Evolutionary conservation across 2,113 vertebrate genomes (phyloP).

Genomic region (Ochotona curzoniae): DNA sequence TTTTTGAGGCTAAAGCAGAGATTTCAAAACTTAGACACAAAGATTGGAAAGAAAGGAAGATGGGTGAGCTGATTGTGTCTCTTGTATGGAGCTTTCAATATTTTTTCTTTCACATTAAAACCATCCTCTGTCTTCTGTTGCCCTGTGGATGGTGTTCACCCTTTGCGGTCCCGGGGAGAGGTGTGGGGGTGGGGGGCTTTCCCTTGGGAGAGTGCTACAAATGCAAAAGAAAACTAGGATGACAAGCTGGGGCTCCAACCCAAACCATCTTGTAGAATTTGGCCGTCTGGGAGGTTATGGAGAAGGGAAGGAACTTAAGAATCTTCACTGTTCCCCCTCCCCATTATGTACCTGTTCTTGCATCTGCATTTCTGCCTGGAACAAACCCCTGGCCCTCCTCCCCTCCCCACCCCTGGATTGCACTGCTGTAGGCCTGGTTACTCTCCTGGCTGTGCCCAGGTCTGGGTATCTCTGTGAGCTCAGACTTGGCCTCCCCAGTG

Average conservation of each 20-base stretch:
- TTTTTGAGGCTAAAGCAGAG: conserved; percentile 31
- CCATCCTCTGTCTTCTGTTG: background rate
- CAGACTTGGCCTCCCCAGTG: background rate
- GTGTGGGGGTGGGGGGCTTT: background rate
- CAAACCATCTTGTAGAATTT: background rate
- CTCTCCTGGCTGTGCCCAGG: background rate
- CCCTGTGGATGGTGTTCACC: conserved; percentile 45
- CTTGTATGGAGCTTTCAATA: conserved; percentile 62
- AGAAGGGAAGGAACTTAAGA: conserved; percentile 18
- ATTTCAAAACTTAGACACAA: conserved; percentile 56
- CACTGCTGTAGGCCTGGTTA: background rate
- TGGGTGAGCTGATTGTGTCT: background rate
- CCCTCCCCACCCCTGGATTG: too few relatives aligned
- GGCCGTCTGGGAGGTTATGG: background rate
- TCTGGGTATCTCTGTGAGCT: background rate
- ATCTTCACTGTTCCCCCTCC: background rate
- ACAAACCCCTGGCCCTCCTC: too few relatives aligned
- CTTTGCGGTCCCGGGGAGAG: background rate
- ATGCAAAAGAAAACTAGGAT: background rate
- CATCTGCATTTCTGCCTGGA: background rate
- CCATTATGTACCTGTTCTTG: background rate
- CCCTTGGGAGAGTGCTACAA: background rate
- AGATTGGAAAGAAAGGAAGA: conserved; percentile 27
- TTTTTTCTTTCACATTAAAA: conserved; percentile 56
- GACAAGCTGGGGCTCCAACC: background rate